Evolutionary conservation across 1,140 invertebrate species (phyloP), one percentile per base, ranked within the genome.

Genomic region (Leptopilina clavipes): DNA sequence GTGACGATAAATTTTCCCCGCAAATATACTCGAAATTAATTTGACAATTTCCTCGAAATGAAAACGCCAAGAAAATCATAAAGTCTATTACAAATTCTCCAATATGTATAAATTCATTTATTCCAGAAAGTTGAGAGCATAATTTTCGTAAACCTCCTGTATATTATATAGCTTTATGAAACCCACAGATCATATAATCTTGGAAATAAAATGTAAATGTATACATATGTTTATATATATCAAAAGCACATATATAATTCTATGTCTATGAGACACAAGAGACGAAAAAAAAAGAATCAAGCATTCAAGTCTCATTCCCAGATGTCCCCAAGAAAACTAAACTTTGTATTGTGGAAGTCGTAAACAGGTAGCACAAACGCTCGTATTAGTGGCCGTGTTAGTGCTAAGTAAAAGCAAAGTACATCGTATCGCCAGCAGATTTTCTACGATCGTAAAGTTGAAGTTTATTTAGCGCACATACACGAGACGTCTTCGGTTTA

Each of bases 301-400:
- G 11, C 59, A 65, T 65, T 65, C 59, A 22, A 31, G 59, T 65
- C 59, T 25, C 59, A 31, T 65, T 65, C 59, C n/a, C 59, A 65
- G 59, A 65, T 65, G 59, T 65, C 59, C 59, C 59, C 59, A 12
- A 52, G 37, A 65, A 65, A 65, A 22, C 22, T 31, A 25, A 65
- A 65, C 59, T 65, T 65, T 65, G 59, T 65, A 65, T 65, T 31
- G 59, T 65, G 22, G 59, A 54, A 65, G 59, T 65, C 59, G 59
- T 65, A 65, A 65, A 65, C 59, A 65, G 59, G 59, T 65, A 31
- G 22, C 25, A 65, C 59, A 22, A 31, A 31, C 12, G 25, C 59
- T 65, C 11, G 22, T 65, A 6, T 40, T 40, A 65, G 59, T 37
- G 22, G 59, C 22, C 22, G 10, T 59, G 56, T 59, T 59, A 59